Conservation (phyloP, 2,113 vertebrate species). For the Octodon degus region DNA sequence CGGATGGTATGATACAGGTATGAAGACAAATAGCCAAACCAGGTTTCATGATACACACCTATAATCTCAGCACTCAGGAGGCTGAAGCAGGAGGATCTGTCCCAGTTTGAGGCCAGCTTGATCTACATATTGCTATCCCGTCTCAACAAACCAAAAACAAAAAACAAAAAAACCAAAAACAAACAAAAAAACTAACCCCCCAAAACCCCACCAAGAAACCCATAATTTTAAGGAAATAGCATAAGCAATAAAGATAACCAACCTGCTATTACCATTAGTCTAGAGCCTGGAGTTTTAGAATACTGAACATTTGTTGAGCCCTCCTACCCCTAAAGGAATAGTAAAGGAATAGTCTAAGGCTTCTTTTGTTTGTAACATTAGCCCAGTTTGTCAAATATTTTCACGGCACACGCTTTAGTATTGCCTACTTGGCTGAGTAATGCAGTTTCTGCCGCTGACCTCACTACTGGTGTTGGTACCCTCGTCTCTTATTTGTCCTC, state of each 20-base stretch:
- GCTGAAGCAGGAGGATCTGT: background rate
- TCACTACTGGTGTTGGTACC: background rate
- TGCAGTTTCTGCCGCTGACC: background rate
- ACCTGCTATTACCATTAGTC: background rate
- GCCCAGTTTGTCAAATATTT: background rate
- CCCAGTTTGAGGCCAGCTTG: background rate
- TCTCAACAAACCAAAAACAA: background rate
- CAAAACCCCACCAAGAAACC: background rate
- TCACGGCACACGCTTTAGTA: no score
- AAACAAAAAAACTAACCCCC: background rate
- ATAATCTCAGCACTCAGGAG: background rate
- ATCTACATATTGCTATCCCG: background rate
- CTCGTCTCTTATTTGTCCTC: background rate
- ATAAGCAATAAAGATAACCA: background rate
- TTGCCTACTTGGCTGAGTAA: background rate
- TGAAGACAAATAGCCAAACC: background rate
- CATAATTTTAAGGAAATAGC: background rate
- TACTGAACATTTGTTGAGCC: background rate
- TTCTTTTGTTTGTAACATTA: background rate
- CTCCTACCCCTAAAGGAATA: no score
- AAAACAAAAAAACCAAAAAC: background rate
- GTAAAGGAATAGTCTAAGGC: background rate
- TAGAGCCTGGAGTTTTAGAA: background rate
- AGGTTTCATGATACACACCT: background rate
- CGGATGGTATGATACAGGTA: background rate